Base-by-base conservation (phyloP, 2,888 invertebrate species). In the Rugalucina vietnamica region DNA sequence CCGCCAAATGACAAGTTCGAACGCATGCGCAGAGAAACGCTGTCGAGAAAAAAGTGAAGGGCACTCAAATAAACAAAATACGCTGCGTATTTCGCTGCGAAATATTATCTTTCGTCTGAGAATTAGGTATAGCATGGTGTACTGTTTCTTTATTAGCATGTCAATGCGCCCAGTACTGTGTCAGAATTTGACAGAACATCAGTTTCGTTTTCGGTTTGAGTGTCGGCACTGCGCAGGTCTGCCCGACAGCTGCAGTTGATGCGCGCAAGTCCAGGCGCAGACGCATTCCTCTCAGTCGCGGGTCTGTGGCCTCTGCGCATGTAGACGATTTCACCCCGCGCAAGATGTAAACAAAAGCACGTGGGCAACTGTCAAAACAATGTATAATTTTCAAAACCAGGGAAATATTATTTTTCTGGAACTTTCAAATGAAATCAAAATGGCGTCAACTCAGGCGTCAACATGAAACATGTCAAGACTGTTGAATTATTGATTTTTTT, bases 261-360 rank as follows among this genome's bases (percentile, higher is more conserved):
- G 86, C 89, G 97, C 97, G 97, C 97, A 98, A 97, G 98, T 98
- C 97, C 98, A 97, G 97, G 98, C 98, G 98, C 98, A 98, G 98
- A 96, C 97, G 97, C 97, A 97, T 84, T 84, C 82, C 88, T 73
- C 60, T 50, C 77, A 75, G 72, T 82, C 82, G 79, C 74, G 49
- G 72, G 75, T 77, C 70, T 60, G 37, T 34, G 49, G 74, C 70
- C 75, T 81, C 75, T 90, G 90, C 90, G 90, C 90, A 89, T 88
- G 88, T 89, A 81, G 84, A 76, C 83, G 71, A 43, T 50, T 74
- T 73, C 78, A 85, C 34, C 65, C 18, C 65, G 65, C 34, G 65
- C 32, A 24, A 29, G 1, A 65, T 65, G 65, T 65, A 65, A 65
- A 65, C 65, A 65, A 65, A 65, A 34, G 14, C 65, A 65, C 65